phyloP scores from a whole-genome alignment of 1,140 invertebrate genomes.

The Linepithema humile region DNA sequence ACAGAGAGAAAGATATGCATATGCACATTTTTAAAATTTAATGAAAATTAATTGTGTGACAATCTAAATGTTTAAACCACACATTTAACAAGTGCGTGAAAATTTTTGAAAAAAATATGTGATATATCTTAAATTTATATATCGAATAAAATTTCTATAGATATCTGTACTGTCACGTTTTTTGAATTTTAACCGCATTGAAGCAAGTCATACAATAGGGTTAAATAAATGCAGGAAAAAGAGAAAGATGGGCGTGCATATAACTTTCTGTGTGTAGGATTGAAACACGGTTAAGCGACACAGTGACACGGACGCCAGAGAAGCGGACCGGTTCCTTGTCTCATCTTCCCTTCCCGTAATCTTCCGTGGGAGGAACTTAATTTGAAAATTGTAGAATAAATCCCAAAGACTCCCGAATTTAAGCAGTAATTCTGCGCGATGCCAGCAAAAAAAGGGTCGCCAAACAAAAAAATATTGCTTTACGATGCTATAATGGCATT shows the following conservation, averaged over 20 bases:
- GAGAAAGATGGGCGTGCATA: background rate
- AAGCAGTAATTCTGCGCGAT: constrained; percentile 5
- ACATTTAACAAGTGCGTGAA: too few relatives aligned
- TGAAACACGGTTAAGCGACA: background rate
- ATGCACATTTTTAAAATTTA: too few relatives aligned
- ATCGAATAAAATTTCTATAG: too few relatives aligned
- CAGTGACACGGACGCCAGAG: constrained; percentile 50
- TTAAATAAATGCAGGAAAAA: constrained; percentile 11
- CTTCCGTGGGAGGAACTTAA: constrained; percentile 46
- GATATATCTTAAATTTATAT: too few relatives aligned
- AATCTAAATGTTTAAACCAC: background rate
- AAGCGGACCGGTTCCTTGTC: constrained; percentile 60
- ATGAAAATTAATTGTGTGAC: too few relatives aligned
- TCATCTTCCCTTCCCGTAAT: constrained; percentile 60
- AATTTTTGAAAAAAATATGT: too few relatives aligned
- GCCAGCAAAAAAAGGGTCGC: constrained; percentile 4
- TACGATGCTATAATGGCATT: constrained; percentile 14
- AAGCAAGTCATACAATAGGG: background rate
- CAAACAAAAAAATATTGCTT: constrained; percentile 35
- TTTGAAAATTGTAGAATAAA: constrained; percentile 65
- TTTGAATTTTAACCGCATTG: background rate
- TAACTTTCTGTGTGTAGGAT: background rate
- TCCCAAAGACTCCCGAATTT: background rate
- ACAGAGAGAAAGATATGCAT: too few relatives aligned
- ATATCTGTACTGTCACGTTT: background rate